Percentiles rank a stretch among this genome's conserved stretches.
phyloP scores from a whole-genome alignment of 2,113 vertebrate genomes.

The Ariopsis seemanni region DNA sequence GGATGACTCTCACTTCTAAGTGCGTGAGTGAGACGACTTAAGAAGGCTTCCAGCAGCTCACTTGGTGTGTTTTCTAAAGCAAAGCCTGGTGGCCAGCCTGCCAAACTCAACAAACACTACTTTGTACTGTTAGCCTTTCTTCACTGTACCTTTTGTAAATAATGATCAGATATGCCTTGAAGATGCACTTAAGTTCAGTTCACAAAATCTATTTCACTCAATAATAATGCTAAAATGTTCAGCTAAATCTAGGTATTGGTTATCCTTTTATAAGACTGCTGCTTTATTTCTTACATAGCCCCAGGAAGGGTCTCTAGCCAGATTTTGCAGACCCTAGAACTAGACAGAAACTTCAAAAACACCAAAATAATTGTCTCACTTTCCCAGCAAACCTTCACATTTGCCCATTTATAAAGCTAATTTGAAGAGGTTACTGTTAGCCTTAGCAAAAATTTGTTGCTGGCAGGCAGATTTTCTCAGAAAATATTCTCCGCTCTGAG shows the following conservation, averaged over 20 bases:
- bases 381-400: constrained; percentile 26
- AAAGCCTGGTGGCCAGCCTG: constrained; percentile 21
- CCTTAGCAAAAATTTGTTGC: constrained; percentile 56
- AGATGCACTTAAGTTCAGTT: neutral
- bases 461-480: constrained; percentile 65
- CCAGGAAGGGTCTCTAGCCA: neutral
- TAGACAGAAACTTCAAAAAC: constrained; percentile 3
- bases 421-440: constrained; percentile 58
- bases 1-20: constrained; percentile 40
- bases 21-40: constrained; percentile 62
- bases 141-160: constrained; percentile 5
- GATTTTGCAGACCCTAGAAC: constrained; percentile 12
- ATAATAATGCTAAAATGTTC: neutral
- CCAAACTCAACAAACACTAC: constrained; percentile 43
- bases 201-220: neutral
- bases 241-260: neutral
- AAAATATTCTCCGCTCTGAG: constrained; percentile 62
- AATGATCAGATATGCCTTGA: neutral
- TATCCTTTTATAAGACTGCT: neutral
- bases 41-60: constrained; percentile 59
- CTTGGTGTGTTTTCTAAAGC: constrained; percentile 55
- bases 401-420: constrained; percentile 31
- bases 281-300: neutral
- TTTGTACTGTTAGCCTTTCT: constrained; percentile 11
- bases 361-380: constrained; percentile 15